Conservation (phyloP, 2,113 vertebrate species). For the Sigmodon hispidus region DNA sequence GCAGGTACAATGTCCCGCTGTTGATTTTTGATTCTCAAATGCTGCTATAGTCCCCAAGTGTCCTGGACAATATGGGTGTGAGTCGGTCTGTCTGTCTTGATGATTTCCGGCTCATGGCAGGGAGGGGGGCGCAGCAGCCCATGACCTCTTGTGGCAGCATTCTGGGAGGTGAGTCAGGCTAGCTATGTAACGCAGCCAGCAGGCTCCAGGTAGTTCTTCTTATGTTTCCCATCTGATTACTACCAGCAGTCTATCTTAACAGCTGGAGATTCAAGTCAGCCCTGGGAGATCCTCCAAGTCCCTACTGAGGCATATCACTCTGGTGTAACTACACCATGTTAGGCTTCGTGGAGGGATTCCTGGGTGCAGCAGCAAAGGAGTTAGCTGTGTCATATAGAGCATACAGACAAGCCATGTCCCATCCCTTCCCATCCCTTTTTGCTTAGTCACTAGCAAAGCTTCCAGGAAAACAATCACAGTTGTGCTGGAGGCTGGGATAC, state of each 20-base stretch:
- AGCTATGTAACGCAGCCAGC: neutral
- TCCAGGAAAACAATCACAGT: neutral
- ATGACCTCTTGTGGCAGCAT: too few species aligned
- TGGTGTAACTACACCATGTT: too few species aligned
- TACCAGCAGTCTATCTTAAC: neutral
- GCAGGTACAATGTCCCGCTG: neutral
- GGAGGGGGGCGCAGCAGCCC: too few species aligned
- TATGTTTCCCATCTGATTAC: rapidly evolving
- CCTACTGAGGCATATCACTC: neutral
- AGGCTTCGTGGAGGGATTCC: neutral
- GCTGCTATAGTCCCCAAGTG: neutral
- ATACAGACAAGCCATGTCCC: neutral
- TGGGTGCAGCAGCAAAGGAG: too few species aligned
- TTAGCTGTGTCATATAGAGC: neutral
- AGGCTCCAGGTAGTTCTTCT: neutral
- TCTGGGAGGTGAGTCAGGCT: neutral
- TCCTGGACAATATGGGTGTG: neutral
- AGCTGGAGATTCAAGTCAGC: neutral
- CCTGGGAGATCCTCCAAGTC: neutral
- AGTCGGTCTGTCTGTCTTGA: neutral
- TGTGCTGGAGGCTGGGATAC: neutral
- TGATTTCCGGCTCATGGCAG: neutral
- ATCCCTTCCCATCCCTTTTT: neutral
- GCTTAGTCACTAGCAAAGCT: neutral
- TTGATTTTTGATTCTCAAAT: neutral